phyloP scores from a whole-genome alignment of 2,797 vertebrate genomes.

The Sebastes variabilis region DNA sequence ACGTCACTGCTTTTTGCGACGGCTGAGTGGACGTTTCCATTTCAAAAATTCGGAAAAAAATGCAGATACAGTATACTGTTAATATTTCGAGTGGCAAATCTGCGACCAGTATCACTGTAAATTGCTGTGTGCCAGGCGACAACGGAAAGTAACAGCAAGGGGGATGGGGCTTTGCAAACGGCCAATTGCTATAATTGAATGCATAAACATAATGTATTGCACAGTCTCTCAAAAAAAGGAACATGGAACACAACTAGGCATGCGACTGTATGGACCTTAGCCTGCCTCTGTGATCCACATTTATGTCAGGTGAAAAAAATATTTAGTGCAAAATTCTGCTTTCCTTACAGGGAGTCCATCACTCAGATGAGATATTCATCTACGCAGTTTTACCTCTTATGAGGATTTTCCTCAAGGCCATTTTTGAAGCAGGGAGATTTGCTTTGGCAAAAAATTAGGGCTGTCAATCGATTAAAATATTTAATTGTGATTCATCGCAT shows the following conservation, averaged over 20 bases:
- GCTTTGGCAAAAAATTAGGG: too few relatives aligned
- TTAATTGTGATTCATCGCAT: too few relatives aligned
- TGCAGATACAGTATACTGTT: too few relatives aligned
- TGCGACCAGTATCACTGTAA: neutral
- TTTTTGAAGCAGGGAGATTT: neutral
- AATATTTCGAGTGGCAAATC: neutral
- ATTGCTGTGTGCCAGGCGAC: neutral
- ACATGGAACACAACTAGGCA: neutral
- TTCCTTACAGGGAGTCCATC: neutral
- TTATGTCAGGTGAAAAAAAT: neutral
- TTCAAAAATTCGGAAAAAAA: too few relatives aligned
- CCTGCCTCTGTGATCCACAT: neutral
- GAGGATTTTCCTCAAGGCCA: neutral
- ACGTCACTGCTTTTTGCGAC: too few relatives aligned
- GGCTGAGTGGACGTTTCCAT: too few relatives aligned
- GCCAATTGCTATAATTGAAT: neutral
- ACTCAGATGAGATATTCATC: neutral
- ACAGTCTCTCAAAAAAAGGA: neutral
- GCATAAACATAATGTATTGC: neutral
- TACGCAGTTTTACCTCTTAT: neutral
- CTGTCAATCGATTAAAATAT: too few relatives aligned
- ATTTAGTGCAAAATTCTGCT: neutral
- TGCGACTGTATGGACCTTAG: too few relatives aligned
- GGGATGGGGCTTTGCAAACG: neutral
- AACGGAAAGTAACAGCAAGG: neutral